Conservation (phyloP, 2,888 invertebrate species). For the Mimumesa dahlbomi region DNA sequence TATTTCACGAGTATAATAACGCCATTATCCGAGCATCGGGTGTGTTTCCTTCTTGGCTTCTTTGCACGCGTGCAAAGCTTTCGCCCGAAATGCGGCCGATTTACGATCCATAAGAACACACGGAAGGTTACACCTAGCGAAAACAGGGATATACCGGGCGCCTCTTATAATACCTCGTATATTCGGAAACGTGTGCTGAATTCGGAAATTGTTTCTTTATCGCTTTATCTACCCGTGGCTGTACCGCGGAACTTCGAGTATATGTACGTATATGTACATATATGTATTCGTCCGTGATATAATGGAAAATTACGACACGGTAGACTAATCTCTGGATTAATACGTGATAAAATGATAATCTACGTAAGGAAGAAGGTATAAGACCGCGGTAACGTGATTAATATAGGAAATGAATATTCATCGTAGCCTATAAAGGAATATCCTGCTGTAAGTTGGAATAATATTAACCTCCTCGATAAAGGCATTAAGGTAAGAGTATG, state of each 20-base stretch:
- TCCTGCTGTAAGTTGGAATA: slow-evolving; percentile 23
- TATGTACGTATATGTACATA: no score
- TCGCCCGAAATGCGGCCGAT: slow-evolving; percentile 48
- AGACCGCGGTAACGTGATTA: neutral
- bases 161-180: no score
- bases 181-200: no score
- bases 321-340: neutral
- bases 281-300: no score
- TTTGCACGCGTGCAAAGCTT: slow-evolving; percentile 25
- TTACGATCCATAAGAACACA: slow-evolving; percentile 44
- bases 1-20: slow-evolving; percentile 63
- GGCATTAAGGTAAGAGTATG: slow-evolving; percentile 54
- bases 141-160: no score
- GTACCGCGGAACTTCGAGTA: no score
- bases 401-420: slow-evolving; percentile 6
- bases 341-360: neutral
- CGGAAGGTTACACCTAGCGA: no score
- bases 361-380: neutral
- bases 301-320: no score
- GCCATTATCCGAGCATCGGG: slow-evolving; percentile 53
- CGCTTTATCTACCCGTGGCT: no score
- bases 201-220: no score
- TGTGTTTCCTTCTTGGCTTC: slow-evolving; percentile 48
- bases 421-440: slow-evolving; percentile 27
- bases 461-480: slow-evolving; percentile 56